Evolutionary conservation across 2,888 invertebrate species (phyloP).

Genomic region (Polydrusus tereticollis): DNA sequence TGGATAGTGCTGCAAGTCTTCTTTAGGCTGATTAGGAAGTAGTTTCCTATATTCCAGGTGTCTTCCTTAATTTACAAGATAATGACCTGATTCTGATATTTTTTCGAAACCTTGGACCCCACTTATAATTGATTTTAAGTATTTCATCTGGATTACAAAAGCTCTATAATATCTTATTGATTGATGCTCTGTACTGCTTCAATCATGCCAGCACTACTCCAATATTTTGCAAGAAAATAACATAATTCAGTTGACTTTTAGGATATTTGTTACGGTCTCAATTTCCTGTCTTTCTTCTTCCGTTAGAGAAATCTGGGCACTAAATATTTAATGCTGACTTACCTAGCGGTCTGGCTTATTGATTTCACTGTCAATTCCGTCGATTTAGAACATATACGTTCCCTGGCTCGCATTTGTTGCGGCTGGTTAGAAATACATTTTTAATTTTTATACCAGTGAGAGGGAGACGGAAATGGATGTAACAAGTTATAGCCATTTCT

Average conservation of each 20-base stretch:
- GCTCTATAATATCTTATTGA: too few relatives aligned
- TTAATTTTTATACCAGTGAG: not conserved
- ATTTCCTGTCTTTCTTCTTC: conserved; percentile 22
- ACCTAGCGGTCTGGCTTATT: conserved; percentile 10
- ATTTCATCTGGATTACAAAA: too few relatives aligned
- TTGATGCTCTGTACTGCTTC: too few relatives aligned
- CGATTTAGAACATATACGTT: conserved; percentile 24
- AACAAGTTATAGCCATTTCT: too few relatives aligned
- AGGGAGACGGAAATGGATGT: too few relatives aligned
- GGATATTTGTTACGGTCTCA: conserved; percentile 18
- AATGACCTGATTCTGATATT: too few relatives aligned
- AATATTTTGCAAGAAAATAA: conserved; percentile 21
- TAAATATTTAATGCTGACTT: conserved; percentile 34
- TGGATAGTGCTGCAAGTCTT: too few relatives aligned
- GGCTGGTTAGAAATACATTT: not conserved
- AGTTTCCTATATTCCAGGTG: too few relatives aligned
- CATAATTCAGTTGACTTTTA: conserved; percentile 15
- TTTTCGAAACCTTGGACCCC: too few relatives aligned
- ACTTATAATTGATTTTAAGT: too few relatives aligned
- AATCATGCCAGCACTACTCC: not conserved
- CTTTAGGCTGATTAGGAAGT: too few relatives aligned
- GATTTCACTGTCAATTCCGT: conserved; percentile 27
- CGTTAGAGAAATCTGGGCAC: conserved; percentile 15
- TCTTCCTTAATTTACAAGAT: too few relatives aligned
- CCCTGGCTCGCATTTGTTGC: not conserved